A percentile compares a stretch with the other conserved stretches of the same genome.
Evolutionary conservation across 2,888 invertebrate species (phyloP).

Genomic region (Acanthococcus lagerstroemiae): DNA sequence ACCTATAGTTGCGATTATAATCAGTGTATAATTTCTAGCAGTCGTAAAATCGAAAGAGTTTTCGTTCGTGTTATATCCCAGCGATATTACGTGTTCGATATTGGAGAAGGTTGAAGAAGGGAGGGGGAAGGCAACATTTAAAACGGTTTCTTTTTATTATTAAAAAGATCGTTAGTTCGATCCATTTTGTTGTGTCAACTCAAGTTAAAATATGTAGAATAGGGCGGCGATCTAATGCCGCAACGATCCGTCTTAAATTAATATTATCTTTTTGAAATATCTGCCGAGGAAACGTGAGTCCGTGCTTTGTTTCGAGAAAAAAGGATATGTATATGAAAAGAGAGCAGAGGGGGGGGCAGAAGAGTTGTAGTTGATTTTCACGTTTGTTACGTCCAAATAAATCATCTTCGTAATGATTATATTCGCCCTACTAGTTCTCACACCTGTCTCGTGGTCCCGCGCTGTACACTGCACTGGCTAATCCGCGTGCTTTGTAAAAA

Average conservation of each 20-base stretch:
- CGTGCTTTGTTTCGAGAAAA: conserved; percentile 21
- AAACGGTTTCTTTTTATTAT: neutral
- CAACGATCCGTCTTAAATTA: conserved; percentile 26
- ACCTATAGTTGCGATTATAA: no score
- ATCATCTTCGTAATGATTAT: conserved; percentile 26
- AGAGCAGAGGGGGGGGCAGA: neutral
- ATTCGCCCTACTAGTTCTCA: conserved; percentile 26
- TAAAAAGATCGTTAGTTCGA: conserved; percentile 10
- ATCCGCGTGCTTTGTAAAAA: neutral
- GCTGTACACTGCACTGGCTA: neutral
- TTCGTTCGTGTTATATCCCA: no score
- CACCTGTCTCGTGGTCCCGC: conserved; percentile 18
- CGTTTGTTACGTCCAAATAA: conserved; percentile 27
- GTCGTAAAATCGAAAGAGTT: no score
- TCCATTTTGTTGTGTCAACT: conserved; percentile 27
- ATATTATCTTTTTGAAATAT: conserved; percentile 28
- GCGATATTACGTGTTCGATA: no score
- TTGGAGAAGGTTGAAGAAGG: no score
- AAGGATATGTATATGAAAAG: neutral
- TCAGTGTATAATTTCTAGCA: no score
- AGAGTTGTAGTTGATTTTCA: neutral
- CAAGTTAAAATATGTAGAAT: conserved; percentile 14
- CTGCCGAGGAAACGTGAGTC: conserved; percentile 22
- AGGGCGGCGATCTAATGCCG: conserved; percentile 19
- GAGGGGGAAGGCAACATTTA: neutral